phyloP scores from a whole-genome alignment of 1,140 invertebrate species.

The Galleria mellonella region DNA sequence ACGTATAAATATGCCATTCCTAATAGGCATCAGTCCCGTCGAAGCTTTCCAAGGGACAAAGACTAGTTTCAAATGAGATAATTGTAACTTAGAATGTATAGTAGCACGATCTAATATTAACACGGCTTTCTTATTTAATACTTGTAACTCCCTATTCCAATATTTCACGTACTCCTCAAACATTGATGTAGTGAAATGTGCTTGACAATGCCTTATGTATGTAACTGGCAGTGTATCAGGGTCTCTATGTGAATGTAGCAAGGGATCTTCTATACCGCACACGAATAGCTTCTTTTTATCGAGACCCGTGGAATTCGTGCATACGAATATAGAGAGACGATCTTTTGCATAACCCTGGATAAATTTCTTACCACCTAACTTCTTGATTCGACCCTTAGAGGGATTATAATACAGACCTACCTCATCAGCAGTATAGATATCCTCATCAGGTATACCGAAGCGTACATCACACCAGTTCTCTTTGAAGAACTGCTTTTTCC shows the following conservation, averaged over 20 bases:
- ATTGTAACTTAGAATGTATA: conserved; percentile 22
- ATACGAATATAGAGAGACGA: conserved; percentile 21
- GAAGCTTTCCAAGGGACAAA: conserved; percentile 29
- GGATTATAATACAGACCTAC: conserved; percentile 26
- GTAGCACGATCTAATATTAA: conserved; percentile 22
- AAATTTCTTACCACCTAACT: conserved; percentile 23
- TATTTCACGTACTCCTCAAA: conserved; percentile 30
- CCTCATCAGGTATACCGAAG: conserved; percentile 18
- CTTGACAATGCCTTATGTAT: conserved; percentile 21
- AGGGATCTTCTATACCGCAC: conserved; percentile 24
- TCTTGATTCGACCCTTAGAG: conserved; percentile 24
- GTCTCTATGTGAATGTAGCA: conserved; percentile 16
- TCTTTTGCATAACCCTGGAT: conserved; percentile 24
- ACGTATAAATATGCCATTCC: conserved; percentile 17
- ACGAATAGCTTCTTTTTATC: conserved; percentile 24
- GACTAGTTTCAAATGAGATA: conserved; percentile 23
- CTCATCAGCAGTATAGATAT: conserved; percentile 28
- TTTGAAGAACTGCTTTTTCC: conserved; percentile 21
- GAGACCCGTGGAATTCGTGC: conserved; percentile 17
- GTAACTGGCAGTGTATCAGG: conserved; percentile 21
- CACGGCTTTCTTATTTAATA: conserved; percentile 14
- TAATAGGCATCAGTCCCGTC: conserved; percentile 21
- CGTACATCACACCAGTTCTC: conserved; percentile 23
- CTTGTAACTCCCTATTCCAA: conserved; percentile 20
- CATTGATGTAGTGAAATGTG: conserved; percentile 28